phyloP scores from a whole-genome alignment of 2,113 vertebrate genomes.

The Rissa tridactyla region DNA sequence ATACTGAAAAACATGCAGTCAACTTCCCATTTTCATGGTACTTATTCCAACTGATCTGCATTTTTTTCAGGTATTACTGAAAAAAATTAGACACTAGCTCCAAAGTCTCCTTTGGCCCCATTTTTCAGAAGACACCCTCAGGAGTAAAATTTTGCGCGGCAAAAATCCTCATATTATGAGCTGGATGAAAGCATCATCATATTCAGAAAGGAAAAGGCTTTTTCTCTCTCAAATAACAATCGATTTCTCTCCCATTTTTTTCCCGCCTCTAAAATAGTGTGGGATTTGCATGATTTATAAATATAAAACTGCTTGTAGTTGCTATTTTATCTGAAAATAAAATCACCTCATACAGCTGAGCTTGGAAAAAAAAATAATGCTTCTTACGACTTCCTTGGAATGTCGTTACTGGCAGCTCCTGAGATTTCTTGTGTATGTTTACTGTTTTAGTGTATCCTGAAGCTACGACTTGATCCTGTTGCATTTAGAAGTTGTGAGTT shows the following conservation, averaged over 20 bases:
- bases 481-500: background rate
- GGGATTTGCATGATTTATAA: conserved; percentile 12
- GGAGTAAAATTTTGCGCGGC: background rate
- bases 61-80: background rate
- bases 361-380: background rate
- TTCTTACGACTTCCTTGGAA: background rate
- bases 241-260: background rate
- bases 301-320: background rate
- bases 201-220: background rate
- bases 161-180: background rate
- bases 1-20: background rate
- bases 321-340: conserved; percentile 29
- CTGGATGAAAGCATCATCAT: background rate
- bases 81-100: background rate
- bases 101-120: background rate
- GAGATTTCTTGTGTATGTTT: background rate
- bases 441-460: background rate
- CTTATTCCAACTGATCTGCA: background rate
- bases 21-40: background rate
- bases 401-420: background rate
- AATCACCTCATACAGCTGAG: background rate
- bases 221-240: background rate
- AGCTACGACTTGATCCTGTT: background rate
- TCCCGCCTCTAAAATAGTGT: background rate
- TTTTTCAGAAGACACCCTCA: background rate